Base-by-base conservation (phyloP, 2,888 invertebrate species). In the Campopleginae sp. region DNA sequence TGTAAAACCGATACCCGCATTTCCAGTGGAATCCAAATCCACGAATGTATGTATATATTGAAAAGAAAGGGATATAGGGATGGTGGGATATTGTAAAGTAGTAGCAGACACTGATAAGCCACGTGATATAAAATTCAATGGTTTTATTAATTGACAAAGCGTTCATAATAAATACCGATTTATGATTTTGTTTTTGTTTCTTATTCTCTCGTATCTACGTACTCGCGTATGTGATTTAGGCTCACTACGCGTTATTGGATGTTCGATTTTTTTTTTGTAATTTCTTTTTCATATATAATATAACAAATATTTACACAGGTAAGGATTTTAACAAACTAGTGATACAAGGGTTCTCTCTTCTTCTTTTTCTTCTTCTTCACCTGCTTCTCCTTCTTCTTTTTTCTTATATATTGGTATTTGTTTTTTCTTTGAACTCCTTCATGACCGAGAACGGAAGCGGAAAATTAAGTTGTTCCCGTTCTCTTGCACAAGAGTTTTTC, bases 101-200 rank as follows among this genome's bases (percentile, higher is more conserved):
- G 63, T 38, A 38, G 42, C 27, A 68, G 10, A 38, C 44, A 68
- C 68, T 33, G 19, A 68, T 54, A 68, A 78, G 31, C 61, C 58
- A 70, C 54, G 74, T 66, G 48, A 82, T 80, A 70, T 91, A 92
- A 93, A 93, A 93, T 93, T 92, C 91, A 92, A 92, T 93, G 91
- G 88, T 92, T 92, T 92, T 93, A 93, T 93, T 93, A 93, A 93
- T 93, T 93, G 93, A 93, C 93, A 93, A 93, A 93, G 93, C 93
- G 92, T 93, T 93, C 91, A 92, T 93, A 93, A 92, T 93, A 91
- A 92, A 92, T 93, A 92, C 90, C 90, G 89, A 91, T 91, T 86
- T 84, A 88, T 86, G 85, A 89, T 90, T 88, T 89, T 86, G 85
- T 86, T 71, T 81, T 82, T 86, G 77, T 63, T 84, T 78, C 12